Conservation (phyloP, 2,888 invertebrate genomes). For the Kryphioiulus occultus region DNA sequence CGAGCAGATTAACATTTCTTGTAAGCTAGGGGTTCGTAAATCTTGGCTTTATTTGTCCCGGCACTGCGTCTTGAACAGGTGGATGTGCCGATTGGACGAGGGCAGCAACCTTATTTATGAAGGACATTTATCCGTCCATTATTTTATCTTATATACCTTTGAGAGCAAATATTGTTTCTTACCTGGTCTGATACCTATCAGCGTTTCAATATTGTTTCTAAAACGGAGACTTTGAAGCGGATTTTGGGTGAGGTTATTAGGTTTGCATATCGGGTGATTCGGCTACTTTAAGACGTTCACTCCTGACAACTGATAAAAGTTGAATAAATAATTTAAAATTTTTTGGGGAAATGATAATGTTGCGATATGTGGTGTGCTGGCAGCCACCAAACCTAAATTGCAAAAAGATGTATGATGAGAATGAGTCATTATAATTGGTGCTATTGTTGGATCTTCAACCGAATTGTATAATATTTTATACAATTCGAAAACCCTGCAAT, state of each 20-base stretch:
- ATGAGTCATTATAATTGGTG: no score
- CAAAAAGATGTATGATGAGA: no score
- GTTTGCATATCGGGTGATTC: background rate
- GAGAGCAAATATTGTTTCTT: background rate
- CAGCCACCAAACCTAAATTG: no score
- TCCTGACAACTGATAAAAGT: no score
- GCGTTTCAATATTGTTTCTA: background rate
- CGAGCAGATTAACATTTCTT: background rate
- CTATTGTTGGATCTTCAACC: no score
- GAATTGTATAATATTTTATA: no score
- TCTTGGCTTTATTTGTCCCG: background rate
- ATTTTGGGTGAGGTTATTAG: background rate
- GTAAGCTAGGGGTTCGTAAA: background rate
- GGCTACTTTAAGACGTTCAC: no score
- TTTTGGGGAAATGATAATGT: no score
- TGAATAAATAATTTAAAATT: no score
- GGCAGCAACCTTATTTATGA: background rate
- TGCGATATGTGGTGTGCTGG: no score
- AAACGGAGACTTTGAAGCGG: background rate
- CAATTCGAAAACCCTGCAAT: background rate
- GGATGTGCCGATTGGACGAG: background rate
- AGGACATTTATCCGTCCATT: background rate
- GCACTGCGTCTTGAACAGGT: background rate
- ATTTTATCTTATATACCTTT: background rate
- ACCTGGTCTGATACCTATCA: background rate